Conservation (phyloP, 2,113 vertebrate species). For the Gobius niger region DNA sequence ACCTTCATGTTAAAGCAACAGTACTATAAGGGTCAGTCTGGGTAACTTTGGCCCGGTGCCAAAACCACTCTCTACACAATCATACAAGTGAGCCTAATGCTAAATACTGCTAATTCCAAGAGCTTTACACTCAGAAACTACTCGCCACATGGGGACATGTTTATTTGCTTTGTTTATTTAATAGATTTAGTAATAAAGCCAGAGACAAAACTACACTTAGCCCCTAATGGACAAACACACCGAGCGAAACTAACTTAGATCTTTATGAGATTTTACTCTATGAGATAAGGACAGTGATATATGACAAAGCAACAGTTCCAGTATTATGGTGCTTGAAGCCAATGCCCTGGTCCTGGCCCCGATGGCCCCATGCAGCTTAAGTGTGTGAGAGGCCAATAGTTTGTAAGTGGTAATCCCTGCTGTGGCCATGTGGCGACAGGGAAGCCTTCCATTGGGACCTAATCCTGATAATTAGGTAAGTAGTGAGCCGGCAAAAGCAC, state of each 20-base stretch:
- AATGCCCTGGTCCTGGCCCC: neutral
- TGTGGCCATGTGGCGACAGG: constrained; percentile 57
- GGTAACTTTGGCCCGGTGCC: neutral
- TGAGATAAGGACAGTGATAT: neutral
- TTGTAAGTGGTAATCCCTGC: constrained; percentile 68
- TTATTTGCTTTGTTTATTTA: neutral
- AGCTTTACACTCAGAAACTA: neutral
- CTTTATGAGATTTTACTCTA: too few relatives aligned
- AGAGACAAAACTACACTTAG: neutral
- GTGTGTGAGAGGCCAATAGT: constrained; percentile 53
- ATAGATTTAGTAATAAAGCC: neutral
- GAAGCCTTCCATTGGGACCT: constrained; percentile 65
- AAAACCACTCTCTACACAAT: neutral
- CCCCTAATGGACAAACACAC: too few relatives aligned
- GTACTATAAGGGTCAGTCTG: neutral
- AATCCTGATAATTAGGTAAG: constrained; percentile 71
- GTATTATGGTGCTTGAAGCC: neutral
- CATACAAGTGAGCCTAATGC: neutral
- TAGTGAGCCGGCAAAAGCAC: constrained; percentile 58
- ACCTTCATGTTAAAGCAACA: neutral
- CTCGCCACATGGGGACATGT: neutral
- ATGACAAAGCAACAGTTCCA: neutral
- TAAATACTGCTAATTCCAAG: neutral
- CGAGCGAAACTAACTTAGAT: too few relatives aligned
- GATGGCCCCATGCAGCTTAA: constrained; percentile 37